Conservation (phyloP, 2,888 invertebrate genomes). For the Harpalus rubripes region DNA sequence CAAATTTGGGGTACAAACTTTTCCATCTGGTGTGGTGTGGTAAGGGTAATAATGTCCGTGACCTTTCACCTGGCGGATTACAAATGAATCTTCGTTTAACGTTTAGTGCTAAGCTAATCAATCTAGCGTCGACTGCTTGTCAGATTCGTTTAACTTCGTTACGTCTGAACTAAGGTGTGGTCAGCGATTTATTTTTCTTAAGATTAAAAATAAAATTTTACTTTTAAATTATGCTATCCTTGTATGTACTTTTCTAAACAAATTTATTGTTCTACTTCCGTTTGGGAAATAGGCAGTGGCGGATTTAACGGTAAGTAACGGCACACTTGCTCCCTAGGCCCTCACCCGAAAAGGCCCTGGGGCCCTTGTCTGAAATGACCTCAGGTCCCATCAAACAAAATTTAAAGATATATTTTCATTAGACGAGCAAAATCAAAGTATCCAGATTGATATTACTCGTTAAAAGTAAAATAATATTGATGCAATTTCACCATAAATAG, state of each 20-base stretch:
- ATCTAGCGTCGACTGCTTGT: slow-evolving; percentile 44
- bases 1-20: background rate
- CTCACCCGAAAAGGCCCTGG: no score
- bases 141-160: slow-evolving; percentile 48
- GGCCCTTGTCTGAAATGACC: no score
- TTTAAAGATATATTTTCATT: no score
- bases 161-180: slow-evolving; percentile 11
- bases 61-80: slow-evolving; percentile 49
- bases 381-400: no score
- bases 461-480: no score
- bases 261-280: background rate
- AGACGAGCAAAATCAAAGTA: no score
- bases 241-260: background rate
- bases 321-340: no score
- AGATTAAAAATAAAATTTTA: background rate
- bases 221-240: background rate
- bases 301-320: no score
- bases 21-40: no score
- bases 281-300: no score
- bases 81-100: slow-evolving; percentile 59
- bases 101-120: slow-evolving; percentile 52
- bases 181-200: background rate
- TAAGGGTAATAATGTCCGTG: slow-evolving; percentile 18
- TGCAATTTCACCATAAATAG: no score
- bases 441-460: no score